These are phyloP conservation scores for Tapera naevia DNA, from an alignment of 2,797 vertebrate species.

Conservation along the genomic window DNA sequence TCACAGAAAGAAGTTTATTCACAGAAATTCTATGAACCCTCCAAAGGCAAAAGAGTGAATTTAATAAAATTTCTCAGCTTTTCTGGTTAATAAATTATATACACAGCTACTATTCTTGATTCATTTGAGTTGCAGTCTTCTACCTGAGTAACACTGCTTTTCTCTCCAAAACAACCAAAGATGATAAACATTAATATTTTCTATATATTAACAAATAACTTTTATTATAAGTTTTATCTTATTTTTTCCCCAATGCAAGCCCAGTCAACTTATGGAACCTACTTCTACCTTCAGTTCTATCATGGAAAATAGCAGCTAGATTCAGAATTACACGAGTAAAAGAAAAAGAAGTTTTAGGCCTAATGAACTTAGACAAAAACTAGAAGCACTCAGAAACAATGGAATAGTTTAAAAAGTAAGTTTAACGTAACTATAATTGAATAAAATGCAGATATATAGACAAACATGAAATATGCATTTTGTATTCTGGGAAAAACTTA, in stretches of 20 bases:
- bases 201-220: not conserved
- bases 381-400: not conserved
- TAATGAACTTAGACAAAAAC: not conserved
- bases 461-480: not conserved
- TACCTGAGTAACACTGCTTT: not conserved
- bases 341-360: not conserved
- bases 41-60: not conserved
- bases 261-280: not conserved
- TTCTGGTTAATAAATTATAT: not conserved
- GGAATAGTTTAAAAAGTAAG: not conserved
- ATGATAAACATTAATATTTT: not conserved
- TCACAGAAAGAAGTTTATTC: not conserved
- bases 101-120: not conserved
- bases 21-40: not conserved
- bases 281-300: not conserved
- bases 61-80: not conserved
- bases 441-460: not conserved
- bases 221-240: not conserved
- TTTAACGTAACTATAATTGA: not conserved
- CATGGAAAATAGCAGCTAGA: not conserved
- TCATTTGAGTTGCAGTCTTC: not conserved
- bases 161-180: not conserved
- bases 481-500: not conserved
- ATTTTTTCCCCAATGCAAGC: not conserved
- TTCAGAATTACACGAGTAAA: not conserved